phyloP scores from a whole-genome alignment of 2,113 vertebrate species.

The Rhinoptilus africanus region DNA sequence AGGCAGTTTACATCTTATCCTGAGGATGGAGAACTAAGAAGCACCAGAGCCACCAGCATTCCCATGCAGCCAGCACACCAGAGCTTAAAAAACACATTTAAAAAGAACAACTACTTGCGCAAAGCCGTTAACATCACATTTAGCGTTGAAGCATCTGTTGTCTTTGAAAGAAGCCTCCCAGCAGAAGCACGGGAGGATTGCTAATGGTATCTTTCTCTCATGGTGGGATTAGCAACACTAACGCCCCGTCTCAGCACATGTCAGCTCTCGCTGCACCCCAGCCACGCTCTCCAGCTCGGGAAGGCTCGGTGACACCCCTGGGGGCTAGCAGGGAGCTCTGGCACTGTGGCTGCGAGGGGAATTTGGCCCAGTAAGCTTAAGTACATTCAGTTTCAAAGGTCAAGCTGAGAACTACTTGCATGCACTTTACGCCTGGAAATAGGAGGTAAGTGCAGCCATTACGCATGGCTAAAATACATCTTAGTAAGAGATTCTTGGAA shows the following conservation, averaged over 20 bases:
- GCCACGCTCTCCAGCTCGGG: accelerated
- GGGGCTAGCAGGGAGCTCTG: neutral
- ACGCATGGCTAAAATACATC: neutral
- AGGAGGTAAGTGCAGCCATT: neutral
- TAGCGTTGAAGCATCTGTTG: neutral
- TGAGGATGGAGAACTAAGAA: neutral
- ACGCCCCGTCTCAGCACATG: neutral
- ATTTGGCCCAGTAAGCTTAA: neutral
- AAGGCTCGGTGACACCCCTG: neutral
- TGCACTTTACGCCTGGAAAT: neutral
- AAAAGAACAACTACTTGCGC: neutral
- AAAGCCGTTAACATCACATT: neutral
- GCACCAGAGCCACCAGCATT: neutral
- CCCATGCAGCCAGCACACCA: accelerated
- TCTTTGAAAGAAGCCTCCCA: neutral
- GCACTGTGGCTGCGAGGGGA: neutral
- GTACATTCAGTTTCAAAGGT: neutral
- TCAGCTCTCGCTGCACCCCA: neutral
- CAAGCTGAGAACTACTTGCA: neutral
- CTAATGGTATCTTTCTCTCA: accelerated
- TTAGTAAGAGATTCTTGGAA: slow-evolving; percentile 22
- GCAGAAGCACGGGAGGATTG: neutral
- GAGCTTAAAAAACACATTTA: neutral
- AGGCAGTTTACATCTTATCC: neutral
- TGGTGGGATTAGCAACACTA: neutral